Evolutionary conservation across 2,113 vertebrate genomes (phyloP).

Genomic region (Nycticryphes semicollaris): DNA sequence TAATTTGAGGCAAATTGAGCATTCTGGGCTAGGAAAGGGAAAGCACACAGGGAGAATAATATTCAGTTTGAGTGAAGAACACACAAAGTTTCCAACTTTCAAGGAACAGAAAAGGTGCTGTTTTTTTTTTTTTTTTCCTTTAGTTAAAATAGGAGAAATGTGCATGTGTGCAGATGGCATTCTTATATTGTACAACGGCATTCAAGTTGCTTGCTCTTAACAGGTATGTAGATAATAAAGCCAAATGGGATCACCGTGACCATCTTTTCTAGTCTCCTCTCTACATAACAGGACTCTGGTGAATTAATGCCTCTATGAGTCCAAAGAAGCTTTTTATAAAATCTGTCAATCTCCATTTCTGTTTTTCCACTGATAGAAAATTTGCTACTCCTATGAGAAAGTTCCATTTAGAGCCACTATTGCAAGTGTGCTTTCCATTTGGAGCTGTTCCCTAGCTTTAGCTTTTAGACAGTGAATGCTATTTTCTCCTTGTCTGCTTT

Average conservation of each 20-base stretch:
- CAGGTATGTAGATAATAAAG: neutral
- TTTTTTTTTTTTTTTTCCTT: neutral
- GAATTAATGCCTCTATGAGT: neutral
- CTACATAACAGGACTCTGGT: neutral
- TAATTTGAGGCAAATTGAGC: neutral
- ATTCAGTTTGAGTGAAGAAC: neutral
- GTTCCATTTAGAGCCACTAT: neutral
- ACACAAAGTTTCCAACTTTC: neutral
- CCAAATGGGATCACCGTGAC: neutral
- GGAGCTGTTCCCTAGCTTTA: neutral
- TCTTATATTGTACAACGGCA: neutral
- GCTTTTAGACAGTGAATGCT: neutral
- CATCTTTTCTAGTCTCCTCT: neutral
- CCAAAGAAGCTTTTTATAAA: neutral
- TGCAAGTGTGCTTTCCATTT: neutral
- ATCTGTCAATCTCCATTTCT: neutral
- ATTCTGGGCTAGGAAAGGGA: neutral
- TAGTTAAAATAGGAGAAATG: neutral
- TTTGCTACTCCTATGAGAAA: neutral
- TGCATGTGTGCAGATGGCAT: neutral
- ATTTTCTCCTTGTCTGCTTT: constrained; percentile 1
- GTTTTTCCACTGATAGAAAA: constrained; percentile 18
- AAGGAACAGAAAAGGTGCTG: neutral
- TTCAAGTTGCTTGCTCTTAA: neutral
- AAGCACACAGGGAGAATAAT: neutral